Percentiles rank a stretch among this genome's conserved stretches.
Conservation (phyloP, 2,888 invertebrate species). For the Drosophila siamana region DNA sequence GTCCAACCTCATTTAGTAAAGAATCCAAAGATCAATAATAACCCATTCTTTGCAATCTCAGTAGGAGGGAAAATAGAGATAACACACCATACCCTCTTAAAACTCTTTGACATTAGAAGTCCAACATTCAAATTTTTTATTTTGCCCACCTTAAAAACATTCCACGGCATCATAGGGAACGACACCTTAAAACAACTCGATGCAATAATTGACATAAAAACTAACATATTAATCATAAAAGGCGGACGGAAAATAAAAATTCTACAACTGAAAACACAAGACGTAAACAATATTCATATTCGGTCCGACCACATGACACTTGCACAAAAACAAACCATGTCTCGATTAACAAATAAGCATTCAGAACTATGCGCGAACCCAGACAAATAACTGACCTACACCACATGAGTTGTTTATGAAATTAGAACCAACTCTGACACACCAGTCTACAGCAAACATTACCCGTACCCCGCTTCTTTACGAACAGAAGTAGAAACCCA, state of each 20-base stretch:
- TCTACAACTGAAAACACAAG: background rate
- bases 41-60: background rate
- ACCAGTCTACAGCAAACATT: constrained; percentile 76
- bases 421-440: constrained; percentile 54
- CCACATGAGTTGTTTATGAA: constrained; percentile 1
- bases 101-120: background rate
- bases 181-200: background rate
- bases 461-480: constrained; percentile 72
- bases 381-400: background rate
- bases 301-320: constrained; percentile 1
- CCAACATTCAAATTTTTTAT: background rate
- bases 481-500: background rate
- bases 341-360: background rate
- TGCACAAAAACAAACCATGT: background rate
- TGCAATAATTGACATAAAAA: background rate
- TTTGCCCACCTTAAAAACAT: background rate
- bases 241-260: background rate
- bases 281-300: background rate
- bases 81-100: background rate
- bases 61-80: background rate
- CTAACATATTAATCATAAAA: background rate
- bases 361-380: background rate
- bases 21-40: too few relatives aligned
- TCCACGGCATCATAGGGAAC: constrained; percentile 8
- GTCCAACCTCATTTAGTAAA: background rate